Conservation (phyloP, 2,888 invertebrate genomes). For the Monoplex corrugatus region DNA sequence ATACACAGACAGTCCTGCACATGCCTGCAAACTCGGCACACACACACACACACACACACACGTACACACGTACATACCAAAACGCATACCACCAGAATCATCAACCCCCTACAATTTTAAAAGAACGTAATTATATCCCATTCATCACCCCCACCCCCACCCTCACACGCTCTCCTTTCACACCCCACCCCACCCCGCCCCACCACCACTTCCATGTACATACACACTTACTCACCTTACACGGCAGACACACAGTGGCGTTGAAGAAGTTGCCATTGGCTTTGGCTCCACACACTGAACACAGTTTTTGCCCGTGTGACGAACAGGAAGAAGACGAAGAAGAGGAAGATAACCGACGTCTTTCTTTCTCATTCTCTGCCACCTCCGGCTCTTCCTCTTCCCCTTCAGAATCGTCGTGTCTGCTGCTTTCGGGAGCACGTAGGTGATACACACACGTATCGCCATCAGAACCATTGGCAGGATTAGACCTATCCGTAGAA, state of each 20-base stretch:
- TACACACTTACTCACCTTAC: constrained; percentile 66
- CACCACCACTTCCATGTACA: not conserved
- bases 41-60: not conserved
- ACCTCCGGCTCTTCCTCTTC: not conserved
- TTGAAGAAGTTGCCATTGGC: constrained; percentile 77
- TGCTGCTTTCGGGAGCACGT: not conserved
- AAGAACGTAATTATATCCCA: not conserved
- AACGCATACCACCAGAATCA: not conserved
- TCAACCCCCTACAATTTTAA: not conserved
- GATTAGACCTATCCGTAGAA: not conserved
- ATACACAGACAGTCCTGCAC: no score
- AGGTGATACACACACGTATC: not conserved
- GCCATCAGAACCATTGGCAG: not conserved
- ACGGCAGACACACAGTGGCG: constrained; percentile 75
- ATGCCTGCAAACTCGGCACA: no score
- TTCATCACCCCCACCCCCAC: not conserved
- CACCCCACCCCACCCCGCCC: not conserved
- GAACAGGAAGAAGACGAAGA: not conserved
- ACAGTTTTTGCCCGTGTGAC: constrained; percentile 42
- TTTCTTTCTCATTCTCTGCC: not conserved
- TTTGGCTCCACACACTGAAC: constrained; percentile 73
- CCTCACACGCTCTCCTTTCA: not conserved
- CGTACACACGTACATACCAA: not conserved
- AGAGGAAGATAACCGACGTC: not conserved
- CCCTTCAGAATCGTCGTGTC: not conserved